Base-by-base conservation (phyloP, 2,113 vertebrate genomes). In the Passer domesticus region DNA sequence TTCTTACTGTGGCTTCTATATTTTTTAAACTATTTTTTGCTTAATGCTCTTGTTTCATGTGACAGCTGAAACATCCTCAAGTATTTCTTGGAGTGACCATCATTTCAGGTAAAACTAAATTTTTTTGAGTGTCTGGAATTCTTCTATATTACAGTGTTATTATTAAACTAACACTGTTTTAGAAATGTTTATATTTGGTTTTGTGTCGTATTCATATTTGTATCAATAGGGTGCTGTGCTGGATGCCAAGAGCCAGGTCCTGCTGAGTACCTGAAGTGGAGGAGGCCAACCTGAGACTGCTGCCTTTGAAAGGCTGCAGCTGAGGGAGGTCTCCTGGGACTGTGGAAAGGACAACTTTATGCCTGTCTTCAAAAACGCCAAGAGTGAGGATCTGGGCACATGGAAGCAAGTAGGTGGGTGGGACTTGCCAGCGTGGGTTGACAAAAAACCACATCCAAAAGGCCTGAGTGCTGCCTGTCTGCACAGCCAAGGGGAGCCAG, bases 271-370 rank as follows among this genome's bases (percentile, higher is more conserved):
- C 31, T 49, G 59, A 47, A 52, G 10, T 24, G 24, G 46, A 77
- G 37, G 46, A 53, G n/a, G 46, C 46, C 10, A 5, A 5, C 50
- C 30, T 0, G 0, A 53, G 20, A n/a, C 37, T 18, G 25, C n/a
- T 6, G 5, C 46, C 66, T 78, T 70, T 33, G 63, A 47, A 49
- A 53, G 22, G 23, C 55, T 92, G 35, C 58, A 15, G 19, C 17
- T 49, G 53, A 67, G 47, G 47, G 47, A 73, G 24, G 12, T 56
- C 19, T 33, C 30, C 35, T 4, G 17, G 24, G 24, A 30, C 52
- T 43, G 20, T 28, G 33, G 55, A 63, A 79, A 58, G 41, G 37
- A 28, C 13, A 10, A 20, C 50, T 62, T 64, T 19, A 47, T n/a
- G 10, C 37, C 19, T 31, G 3, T 67, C 66, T 79, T 76, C 72